phyloP scores from a whole-genome alignment of 2,888 invertebrate genomes.

The Nowickia ferox region DNA sequence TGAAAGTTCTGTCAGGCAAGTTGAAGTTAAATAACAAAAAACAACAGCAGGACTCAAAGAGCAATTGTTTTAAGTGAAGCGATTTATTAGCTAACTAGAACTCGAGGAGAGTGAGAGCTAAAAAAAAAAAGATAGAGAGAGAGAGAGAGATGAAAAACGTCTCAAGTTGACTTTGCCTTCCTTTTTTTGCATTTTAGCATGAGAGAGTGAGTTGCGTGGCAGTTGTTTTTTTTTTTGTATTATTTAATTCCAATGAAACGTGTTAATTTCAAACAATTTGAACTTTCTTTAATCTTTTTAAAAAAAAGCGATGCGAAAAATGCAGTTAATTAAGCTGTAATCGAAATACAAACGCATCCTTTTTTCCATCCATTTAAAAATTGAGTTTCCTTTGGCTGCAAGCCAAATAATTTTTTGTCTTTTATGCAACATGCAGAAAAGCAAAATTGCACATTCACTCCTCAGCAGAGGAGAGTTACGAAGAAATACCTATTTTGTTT shows the following conservation, averaged over 20 bases:
- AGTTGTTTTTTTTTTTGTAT: constrained; percentile 21
- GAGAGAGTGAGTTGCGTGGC: constrained; percentile 47
- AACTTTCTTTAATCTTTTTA: constrained; percentile 68
- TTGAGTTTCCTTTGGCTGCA: constrained; percentile 19
- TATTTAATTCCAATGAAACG: constrained; percentile 66
- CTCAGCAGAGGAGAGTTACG: neutral
- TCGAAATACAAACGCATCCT: constrained; percentile 41
- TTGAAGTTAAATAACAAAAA: neutral
- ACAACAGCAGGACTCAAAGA: constrained; percentile 41
- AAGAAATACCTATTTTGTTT: constrained; percentile 4
- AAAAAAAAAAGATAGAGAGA: neutral
- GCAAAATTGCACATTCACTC: constrained; percentile 40
- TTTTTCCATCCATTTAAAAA: constrained; percentile 17
- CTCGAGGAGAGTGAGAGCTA: neutral
- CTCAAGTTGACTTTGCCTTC: constrained; percentile 47
- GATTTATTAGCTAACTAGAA: constrained; percentile 69
- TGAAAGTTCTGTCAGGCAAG: neutral
- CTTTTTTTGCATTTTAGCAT: neutral
- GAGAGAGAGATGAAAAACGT: constrained; percentile 36
- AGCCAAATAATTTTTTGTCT: constrained; percentile 21
- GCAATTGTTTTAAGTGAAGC: constrained; percentile 70
- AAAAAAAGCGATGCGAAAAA: constrained; percentile 47
- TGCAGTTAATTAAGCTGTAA: constrained; percentile 61
- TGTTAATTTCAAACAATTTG: constrained; percentile 72
- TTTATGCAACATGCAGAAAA: neutral